phyloP scores from a whole-genome alignment of 2,113 vertebrate species.

The Notechis scutatus region DNA sequence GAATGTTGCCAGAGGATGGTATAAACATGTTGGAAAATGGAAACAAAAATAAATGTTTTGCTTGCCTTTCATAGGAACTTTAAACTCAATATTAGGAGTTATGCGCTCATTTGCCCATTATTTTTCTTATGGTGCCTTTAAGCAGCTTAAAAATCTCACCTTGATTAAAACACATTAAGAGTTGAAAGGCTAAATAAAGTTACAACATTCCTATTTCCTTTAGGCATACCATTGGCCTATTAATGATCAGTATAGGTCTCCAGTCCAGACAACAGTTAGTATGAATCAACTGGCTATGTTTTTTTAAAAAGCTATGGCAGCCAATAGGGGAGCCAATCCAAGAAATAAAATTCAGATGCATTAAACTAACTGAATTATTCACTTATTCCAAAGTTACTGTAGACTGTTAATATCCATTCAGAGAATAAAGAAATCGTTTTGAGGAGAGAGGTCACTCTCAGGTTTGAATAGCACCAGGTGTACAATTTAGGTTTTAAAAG shows the following conservation, averaged over 20 bases:
- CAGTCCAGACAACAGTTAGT: not conserved
- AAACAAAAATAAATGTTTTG: not conserved
- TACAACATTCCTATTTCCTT: not conserved
- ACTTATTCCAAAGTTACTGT: not conserved
- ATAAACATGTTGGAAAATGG: not conserved
- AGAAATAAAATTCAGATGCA: not conserved
- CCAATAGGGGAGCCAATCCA: not conserved
- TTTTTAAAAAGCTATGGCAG: not conserved
- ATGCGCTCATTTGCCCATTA: not conserved
- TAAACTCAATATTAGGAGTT: not conserved
- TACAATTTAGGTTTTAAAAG: conserved; percentile 40
- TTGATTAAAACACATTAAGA: not conserved
- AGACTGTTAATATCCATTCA: not conserved
- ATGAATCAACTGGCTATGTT: not conserved
- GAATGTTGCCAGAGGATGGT: not conserved
- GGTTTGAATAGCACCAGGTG: not conserved
- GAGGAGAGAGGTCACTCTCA: conserved; percentile 17
- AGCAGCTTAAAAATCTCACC: not conserved
- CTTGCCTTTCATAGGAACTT: not conserved
- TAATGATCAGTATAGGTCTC: not conserved
- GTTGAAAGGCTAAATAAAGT: not conserved
- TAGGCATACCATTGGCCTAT: not conserved
- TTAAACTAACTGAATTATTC: not conserved
- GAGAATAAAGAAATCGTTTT: not conserved
- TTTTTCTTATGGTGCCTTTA: not conserved